Evolutionary conservation across 2,888 invertebrate genomes (phyloP), one percentile per base, ranked within the genome.

Genomic region (Anagyrus pseudococci): DNA sequence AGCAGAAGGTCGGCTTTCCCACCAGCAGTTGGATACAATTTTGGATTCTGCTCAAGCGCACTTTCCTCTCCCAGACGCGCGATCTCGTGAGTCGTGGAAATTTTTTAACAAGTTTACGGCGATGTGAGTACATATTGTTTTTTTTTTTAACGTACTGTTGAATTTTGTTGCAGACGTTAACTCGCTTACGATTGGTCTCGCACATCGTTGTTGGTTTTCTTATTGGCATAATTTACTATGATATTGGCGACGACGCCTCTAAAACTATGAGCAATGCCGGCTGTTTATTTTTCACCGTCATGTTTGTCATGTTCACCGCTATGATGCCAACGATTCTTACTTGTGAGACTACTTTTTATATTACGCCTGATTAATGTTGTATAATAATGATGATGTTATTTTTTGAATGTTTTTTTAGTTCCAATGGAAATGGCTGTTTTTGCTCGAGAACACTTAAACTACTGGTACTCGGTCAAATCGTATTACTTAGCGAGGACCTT

Each of bases 261-360:
- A 95, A 96, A 83, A 94, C 94, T 23, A 92, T 91, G 86, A 96
- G 95, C 82, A 98, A 98, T 77, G 92, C 95, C 23, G 96, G 96
- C 47, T 96, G 94, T 82, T 88, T 98, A 72, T 98, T 98, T 85
- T 97, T 98, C 83, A 95, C 94, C 69, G 91, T 95, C 71, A 89
- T 98, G 83, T 98, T 98, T 82, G 91, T 96, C 70, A 96, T 96
- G 91, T 98, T 97, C 81, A 95, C 96, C 56, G 95, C 97, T 53
- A 94, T 98, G 91, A 98, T 98, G 97, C 96, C 97, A 68, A 98
- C 97, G 53, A 96, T 98, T 76, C 87, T 97, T 74, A 97, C 98
- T 77, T 98, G 97, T 97, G 84, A 92, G n/a, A n/a, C n/a, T n/a
- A n/a, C n/a, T n/a, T n/a, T n/a, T n/a, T n/a, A n/a, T n/a, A n/a